These are phyloP conservation scores for Chiloscyllium punctatum DNA, from an alignment of 2,797 vertebrate species.

Conservation along the genomic window DNA sequence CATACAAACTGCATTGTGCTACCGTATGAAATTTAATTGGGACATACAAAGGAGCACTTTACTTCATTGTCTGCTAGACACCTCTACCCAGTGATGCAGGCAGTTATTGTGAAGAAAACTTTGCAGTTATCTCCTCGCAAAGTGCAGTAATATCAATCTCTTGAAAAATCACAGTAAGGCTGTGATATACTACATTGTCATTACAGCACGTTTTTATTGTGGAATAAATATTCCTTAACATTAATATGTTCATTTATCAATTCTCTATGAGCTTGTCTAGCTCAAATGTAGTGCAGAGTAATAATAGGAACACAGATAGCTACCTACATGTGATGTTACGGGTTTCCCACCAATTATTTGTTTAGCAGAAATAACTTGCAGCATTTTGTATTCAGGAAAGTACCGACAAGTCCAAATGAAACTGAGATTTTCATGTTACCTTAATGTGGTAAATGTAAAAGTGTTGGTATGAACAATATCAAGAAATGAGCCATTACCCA, in stretches of 20 bases:
- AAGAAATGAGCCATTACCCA: neutral
- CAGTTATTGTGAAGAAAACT: neutral
- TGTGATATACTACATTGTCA: neutral
- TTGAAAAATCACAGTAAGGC: neutral
- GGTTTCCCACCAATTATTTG: neutral
- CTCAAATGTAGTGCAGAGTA: neutral
- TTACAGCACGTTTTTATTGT: neutral
- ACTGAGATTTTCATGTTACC: neutral
- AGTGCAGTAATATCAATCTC: neutral
- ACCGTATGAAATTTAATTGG: neutral
- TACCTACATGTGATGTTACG: neutral
- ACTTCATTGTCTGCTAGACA: neutral
- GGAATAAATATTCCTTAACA: neutral
- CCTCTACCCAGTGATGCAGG: neutral
- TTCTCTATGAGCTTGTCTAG: neutral
- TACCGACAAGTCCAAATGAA: neutral
- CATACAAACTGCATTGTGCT: neutral
- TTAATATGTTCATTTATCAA: neutral
- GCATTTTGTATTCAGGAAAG: neutral
- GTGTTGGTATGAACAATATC: neutral
- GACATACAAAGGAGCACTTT: neutral
- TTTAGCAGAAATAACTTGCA: constrained; percentile 8
- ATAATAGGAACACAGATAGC: neutral
- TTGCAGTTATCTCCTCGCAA: neutral
- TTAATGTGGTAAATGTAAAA: neutral